Evolutionary conservation across 2,113 vertebrate species (phyloP).

Genomic region (Phaetusa simplex): DNA sequence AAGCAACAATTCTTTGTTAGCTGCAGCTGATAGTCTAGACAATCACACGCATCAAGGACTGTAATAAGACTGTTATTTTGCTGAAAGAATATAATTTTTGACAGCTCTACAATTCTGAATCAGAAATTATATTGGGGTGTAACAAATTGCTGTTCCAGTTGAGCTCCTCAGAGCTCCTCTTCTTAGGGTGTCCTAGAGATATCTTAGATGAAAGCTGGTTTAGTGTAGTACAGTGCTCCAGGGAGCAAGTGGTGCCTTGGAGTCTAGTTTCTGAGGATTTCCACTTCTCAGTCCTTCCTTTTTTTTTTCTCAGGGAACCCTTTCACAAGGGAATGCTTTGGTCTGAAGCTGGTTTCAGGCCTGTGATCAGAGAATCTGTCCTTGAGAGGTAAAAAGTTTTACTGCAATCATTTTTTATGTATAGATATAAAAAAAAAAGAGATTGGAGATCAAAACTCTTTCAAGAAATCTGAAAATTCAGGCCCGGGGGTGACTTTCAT

Average conservation of each 20-base stretch:
- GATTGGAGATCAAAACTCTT: neutral
- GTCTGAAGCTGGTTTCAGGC: neutral
- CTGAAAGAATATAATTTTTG: neutral
- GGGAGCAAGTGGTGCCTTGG: neutral
- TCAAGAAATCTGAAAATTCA: neutral
- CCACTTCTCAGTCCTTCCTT: neutral
- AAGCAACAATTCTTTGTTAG: neutral
- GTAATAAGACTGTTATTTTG: neutral
- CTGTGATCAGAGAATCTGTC: neutral
- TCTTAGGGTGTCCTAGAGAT: neutral
- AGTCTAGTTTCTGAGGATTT: neutral
- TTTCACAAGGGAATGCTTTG: neutral
- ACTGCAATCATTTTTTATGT: neutral
- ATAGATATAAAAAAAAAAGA: neutral
- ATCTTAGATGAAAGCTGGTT: neutral
- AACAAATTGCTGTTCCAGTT: neutral
- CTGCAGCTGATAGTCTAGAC: neutral
- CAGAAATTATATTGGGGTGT: neutral
- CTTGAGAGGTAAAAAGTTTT: neutral
- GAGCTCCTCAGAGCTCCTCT: neutral
- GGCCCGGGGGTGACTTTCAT: neutral
- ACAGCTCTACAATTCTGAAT: neutral
- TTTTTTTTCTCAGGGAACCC: neutral
- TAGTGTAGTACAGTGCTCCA: neutral
- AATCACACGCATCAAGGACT: neutral